Percentiles rank a stretch among this genome's conserved stretches.
Conservation (phyloP, 2,797 vertebrate genomes). For the Strix occidentalis region DNA sequence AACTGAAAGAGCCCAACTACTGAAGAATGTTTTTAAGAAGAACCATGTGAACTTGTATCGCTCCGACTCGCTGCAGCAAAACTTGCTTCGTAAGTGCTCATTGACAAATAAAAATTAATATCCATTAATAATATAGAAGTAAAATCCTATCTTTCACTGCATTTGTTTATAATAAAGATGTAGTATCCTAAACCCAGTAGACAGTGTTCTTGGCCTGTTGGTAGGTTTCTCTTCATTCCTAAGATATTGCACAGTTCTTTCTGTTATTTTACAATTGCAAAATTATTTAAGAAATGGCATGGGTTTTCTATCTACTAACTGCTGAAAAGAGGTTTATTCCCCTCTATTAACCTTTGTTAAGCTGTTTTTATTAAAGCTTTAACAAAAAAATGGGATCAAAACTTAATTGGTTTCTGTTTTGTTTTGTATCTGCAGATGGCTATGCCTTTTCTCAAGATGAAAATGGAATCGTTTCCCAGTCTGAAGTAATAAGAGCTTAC, state of each 20-base stretch:
- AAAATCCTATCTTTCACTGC: neutral
- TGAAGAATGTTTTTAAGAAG: slow-evolving; percentile 99
- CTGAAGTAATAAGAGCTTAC: slow-evolving; percentile 95
- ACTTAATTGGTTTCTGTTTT: neutral
- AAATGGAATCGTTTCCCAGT: slow-evolving; percentile 97
- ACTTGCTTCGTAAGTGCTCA: slow-evolving; percentile 91
- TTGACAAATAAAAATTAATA: neutral
- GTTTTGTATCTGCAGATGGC: slow-evolving; percentile 82
- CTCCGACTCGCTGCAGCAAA: slow-evolving; percentile 95
- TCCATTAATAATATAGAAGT: neutral
- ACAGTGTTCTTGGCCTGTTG: neutral
- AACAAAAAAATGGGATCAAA: neutral
- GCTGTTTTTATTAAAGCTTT: neutral
- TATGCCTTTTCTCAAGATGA: slow-evolving; percentile 99
- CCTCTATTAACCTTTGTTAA: neutral
- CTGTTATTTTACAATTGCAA: neutral
- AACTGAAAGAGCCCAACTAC: slow-evolving; percentile 94
- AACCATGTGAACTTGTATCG: slow-evolving; percentile 93
- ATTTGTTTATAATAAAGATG: neutral
- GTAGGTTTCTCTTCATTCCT: neutral
- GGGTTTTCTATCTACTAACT: neutral
- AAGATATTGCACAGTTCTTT: neutral
- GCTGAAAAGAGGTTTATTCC: neutral
- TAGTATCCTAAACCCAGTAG: neutral
- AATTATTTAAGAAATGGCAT: neutral